Evolutionary conservation across 2,797 vertebrate genomes (phyloP), one percentile per base, ranked within the genome.

Genomic region (Dryobates pubescens): DNA sequence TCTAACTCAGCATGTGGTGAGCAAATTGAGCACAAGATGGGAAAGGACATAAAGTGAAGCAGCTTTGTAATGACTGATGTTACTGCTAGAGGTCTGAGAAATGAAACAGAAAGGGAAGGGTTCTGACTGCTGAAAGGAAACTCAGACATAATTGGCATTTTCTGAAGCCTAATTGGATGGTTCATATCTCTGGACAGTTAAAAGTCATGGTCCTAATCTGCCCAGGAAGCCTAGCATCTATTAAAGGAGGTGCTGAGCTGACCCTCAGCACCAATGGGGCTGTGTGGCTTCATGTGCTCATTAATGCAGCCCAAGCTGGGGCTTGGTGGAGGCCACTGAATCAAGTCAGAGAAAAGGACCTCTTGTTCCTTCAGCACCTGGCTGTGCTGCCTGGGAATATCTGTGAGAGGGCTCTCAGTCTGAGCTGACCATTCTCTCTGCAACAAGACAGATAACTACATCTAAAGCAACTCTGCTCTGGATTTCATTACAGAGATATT

Each of bases 1-100:
- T 59, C 67, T 79, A 79, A 58, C n/a, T 86, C 86, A 82, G 45
- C 57, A 79, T 58, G 67, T 76, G 47, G 45, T 63, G 74, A 86
- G 69, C 58, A 91, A 96, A 88, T 32, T 86, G 71, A 76, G 61
- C 53, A 34, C 23, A 82, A 92, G 51, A 30, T 76, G 53, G 56
- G 74, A 75, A 88, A 78, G 32, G 81, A 29, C 6, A 38, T 81
- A 86, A 72, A 69, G 83, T 76, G 17, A 70, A 75, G 17, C 63
- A 73, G 13, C 17, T 88, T 72, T 73, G 30, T 73, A 92, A 75
- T 3, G 24, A 32, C 19, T 29, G 22, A 3, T 61, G 57, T 67
- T 81, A 34, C 4, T 61, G 15, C n/a, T 53, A 73, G 63, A 76
- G 10, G 38, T 41, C 7, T 47, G 47, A 86, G 32, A 78, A 89